A percentile compares a stretch with the other conserved stretches of the same genome.
Conservation (phyloP, 2,797 vertebrate species). For the Garrulus glandarius region DNA sequence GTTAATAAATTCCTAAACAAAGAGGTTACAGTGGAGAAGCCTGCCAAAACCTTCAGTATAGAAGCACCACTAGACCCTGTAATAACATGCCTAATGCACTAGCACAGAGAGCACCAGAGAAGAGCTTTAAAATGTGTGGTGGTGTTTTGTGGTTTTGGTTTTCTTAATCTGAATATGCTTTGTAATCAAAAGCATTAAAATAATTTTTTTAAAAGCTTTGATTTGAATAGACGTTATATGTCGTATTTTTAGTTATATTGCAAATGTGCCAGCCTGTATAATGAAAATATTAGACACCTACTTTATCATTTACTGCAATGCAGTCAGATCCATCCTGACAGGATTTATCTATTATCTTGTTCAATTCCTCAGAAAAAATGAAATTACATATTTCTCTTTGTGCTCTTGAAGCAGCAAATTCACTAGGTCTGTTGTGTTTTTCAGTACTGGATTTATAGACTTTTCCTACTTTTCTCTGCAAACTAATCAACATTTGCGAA, state of each 20-base stretch:
- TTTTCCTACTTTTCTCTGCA: not conserved
- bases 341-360: not conserved
- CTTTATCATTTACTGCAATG: not conserved
- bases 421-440: not conserved
- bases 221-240: not conserved
- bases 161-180: not conserved
- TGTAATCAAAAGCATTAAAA: not conserved
- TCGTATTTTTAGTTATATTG: not conserved
- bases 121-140: not conserved
- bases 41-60: not conserved
- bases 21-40: not conserved
- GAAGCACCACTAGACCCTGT: not conserved
- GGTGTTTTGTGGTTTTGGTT: not conserved
- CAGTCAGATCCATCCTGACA: not conserved
- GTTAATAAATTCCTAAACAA: not conserved
- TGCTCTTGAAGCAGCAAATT: not conserved
- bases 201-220: not conserved
- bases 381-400: not conserved
- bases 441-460: not conserved
- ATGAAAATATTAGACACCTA: not conserved
- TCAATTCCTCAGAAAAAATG: not conserved
- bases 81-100: not conserved
- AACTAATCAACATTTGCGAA: not conserved
- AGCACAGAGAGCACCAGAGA: not conserved
- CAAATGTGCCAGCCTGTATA: not conserved